Conservation (phyloP, 2,113 vertebrate genomes). For the Indri indri region DNA sequence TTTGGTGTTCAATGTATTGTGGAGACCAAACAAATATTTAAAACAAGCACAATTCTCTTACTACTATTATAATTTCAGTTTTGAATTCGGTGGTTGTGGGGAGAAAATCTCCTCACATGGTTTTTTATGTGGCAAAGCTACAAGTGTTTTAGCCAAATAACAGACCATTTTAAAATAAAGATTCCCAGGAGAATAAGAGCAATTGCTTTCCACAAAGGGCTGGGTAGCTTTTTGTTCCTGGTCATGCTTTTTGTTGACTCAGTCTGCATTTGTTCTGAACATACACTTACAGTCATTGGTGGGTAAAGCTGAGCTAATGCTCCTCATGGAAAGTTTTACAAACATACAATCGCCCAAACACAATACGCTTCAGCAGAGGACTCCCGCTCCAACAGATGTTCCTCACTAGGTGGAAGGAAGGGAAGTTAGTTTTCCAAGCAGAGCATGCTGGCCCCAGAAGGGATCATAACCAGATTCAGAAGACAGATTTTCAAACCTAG, state of each 20-base stretch:
- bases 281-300: constrained; percentile 45
- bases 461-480: constrained; percentile 16
- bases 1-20: neutral
- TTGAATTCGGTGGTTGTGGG: neutral
- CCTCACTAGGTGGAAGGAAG: constrained; percentile 43
- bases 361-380: constrained; percentile 51
- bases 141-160: constrained; percentile 56
- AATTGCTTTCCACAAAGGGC: constrained; percentile 50
- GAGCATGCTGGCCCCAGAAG: neutral
- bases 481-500: constrained; percentile 28
- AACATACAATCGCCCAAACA: constrained; percentile 41
- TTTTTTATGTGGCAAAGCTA: constrained; percentile 42
- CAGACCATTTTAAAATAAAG: constrained; percentile 50
- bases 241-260: constrained; percentile 61
- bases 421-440: constrained; percentile 45
- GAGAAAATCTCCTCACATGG: neutral
- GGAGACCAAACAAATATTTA: constrained; percentile 20
- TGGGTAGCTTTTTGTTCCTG: constrained; percentile 56
- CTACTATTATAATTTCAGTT: constrained; percentile 46
- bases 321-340: constrained; percentile 75
- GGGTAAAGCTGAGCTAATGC: constrained; percentile 63
- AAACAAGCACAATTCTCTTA: constrained; percentile 13
- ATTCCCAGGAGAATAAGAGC: constrained; percentile 46
- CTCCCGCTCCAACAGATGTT: constrained; percentile 40
- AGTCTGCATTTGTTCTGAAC: constrained; percentile 65